phyloP scores from a whole-genome alignment of 2,797 vertebrate genomes.

The Pachyuromys duprasi region DNA sequence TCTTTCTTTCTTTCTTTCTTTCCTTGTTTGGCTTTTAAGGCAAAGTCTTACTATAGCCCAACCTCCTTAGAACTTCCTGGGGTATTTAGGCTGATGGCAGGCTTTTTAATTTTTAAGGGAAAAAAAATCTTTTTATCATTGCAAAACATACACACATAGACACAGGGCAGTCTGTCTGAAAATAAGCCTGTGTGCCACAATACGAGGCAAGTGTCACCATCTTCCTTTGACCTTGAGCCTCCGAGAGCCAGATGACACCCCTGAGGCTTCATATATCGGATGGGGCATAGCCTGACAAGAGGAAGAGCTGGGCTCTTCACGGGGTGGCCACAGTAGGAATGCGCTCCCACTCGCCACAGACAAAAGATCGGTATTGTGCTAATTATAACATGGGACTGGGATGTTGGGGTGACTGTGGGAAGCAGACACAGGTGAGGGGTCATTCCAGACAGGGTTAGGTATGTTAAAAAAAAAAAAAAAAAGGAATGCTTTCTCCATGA shows the following conservation, averaged over 20 bases:
- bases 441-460: neutral
- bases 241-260: neutral
- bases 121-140: slow-evolving; percentile 11
- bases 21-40: neutral
- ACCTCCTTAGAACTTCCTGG: neutral
- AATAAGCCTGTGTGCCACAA: neutral
- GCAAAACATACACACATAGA: neutral
- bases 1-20: neutral
- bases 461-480: neutral
- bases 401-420: neutral
- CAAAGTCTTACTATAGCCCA: neutral
- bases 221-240: neutral
- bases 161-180: slow-evolving; percentile 1
- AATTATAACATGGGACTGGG: rapidly evolving
- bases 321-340: neutral
- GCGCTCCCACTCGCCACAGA: neutral
- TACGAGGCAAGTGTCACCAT: neutral
- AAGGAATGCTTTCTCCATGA: neutral
- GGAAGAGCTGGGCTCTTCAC: neutral
- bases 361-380: no score
- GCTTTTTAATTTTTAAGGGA: neutral
- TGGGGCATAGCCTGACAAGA: neutral
- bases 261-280: neutral
- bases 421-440: neutral
- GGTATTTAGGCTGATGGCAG: neutral